These are phyloP conservation scores for Labeo catla DNA, from an alignment of 2,113 vertebrate species.

Conservation along the genomic window DNA sequence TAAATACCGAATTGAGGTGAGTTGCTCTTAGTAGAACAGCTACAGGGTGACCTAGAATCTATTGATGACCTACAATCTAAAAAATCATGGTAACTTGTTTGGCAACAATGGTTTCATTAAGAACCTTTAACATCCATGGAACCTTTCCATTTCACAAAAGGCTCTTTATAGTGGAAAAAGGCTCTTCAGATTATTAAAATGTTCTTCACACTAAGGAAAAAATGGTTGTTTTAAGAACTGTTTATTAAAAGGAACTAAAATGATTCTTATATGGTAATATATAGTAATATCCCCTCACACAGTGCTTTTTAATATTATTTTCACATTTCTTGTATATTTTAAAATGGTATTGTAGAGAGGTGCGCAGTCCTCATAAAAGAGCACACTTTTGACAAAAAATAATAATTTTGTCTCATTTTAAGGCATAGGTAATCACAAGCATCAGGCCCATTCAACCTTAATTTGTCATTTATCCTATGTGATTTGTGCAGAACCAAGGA, in stretches of 20 bases:
- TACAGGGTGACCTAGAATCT: background rate
- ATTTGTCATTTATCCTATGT: no score
- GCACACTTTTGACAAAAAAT: no score
- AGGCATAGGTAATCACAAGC: background rate
- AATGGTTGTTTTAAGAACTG: background rate
- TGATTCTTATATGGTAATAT: no score
- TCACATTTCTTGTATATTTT: background rate
- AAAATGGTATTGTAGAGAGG: background rate
- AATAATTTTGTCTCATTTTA: no score
- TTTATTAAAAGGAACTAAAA: background rate
- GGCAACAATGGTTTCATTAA: background rate
- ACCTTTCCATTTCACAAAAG: background rate
- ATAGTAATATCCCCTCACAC: no score
- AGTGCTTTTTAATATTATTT: background rate
- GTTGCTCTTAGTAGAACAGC: background rate
- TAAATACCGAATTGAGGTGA: slow-evolving; percentile 96
- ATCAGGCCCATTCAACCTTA: no score
- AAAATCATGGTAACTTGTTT: background rate
- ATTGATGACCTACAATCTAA: background rate
- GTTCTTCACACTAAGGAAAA: background rate
- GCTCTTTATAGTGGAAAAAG: background rate
- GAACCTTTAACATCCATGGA: background rate
- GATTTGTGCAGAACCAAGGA: no score
- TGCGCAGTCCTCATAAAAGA: no score
- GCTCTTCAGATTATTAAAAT: background rate